A percentile compares a stretch with the other conserved stretches of the same genome.
Conservation (phyloP, 2,113 vertebrate genomes). For the Theristicus caerulescens region DNA sequence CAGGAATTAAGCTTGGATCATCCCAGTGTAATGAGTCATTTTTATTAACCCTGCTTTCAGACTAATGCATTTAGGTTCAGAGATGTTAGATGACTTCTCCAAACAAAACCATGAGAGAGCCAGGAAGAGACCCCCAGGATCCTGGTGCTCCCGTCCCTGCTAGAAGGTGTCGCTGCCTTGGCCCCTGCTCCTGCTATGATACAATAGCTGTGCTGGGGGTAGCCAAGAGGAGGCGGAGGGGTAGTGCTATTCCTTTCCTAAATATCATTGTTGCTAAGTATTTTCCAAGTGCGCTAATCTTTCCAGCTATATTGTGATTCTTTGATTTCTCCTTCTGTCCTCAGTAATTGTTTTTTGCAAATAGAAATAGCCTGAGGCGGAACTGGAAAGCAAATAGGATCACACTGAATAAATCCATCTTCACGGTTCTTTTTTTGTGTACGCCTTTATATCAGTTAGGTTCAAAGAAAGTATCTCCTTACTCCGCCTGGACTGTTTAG, state of each 20-base stretch:
- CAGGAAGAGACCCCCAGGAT: background rate
- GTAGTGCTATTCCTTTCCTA: background rate
- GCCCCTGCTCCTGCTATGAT: background rate
- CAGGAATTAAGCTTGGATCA: background rate
- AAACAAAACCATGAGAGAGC: background rate
- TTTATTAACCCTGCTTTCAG: background rate
- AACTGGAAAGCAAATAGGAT: constrained; percentile 30
- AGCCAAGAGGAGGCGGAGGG: background rate
- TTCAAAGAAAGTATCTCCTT: constrained; percentile 67
- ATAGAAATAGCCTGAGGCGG: background rate
- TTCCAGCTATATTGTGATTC: background rate
- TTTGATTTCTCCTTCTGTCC: constrained; percentile 37
- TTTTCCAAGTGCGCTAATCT: background rate
- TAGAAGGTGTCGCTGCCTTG: background rate
- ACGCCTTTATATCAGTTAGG: background rate
- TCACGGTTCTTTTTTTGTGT: constrained; percentile 10
- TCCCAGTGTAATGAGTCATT: background rate
- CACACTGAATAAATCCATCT: constrained; percentile 35
- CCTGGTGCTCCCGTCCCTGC: background rate
- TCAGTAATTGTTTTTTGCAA: constrained; percentile 3
- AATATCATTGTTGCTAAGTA: background rate
- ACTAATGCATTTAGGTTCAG: background rate
- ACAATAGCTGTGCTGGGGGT: background rate
- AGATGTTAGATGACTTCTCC: background rate
- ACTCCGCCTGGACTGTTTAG: constrained; percentile 8